Evolutionary conservation across 2,888 invertebrate species (phyloP), one percentile per base, ranked within the genome.

Genomic region (Parasteatoda lunata): DNA sequence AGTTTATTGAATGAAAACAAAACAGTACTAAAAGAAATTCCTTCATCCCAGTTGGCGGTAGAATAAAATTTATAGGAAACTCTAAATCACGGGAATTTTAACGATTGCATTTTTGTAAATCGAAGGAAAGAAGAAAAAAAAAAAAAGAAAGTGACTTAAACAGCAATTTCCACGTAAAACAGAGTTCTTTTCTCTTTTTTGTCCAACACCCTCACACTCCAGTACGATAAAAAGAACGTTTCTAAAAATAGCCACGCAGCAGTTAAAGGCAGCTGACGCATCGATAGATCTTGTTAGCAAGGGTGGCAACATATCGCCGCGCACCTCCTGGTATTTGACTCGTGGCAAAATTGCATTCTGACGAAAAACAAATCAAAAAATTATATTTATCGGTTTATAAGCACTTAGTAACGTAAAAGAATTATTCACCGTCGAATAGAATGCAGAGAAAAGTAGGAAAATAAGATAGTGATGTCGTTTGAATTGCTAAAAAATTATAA

Each of bases 171-270:
- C 59, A 64, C 71, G 13, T 51, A 15, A 71, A 79, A 71, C 78
- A 68, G 54, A 15, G 11, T 15, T 64, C 49, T 48, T 64, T 47
- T 11, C 15, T 77, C 45, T 59, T 64, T 48, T 64, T 47, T 11
- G 13, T 66, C 45, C 64, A 79, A 77, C 69, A 77, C 54, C 69
- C 54, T 69, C 54, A 69, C 45, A 69, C 69, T 8, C 69, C 54
- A 7, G 11, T 30, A 49, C 5, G 9, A 5, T 8, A 49, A 13
- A n/a, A 78, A 70, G 68, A 59, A 52, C 54, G 45, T 89, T 89
- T 88, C 78, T 85, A 85, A 78, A 77, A 88, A 81, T 81, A 75
- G 75, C 68, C 47, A 5, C 66, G 69, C 75, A 52, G 68, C 79
- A 79, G 77, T 81, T 75, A 76, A 59, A 49, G 69, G 49, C 76